These are phyloP conservation scores for Melanocharis versteri DNA, from an alignment of 2,113 vertebrate genomes.

Conservation along the genomic window DNA sequence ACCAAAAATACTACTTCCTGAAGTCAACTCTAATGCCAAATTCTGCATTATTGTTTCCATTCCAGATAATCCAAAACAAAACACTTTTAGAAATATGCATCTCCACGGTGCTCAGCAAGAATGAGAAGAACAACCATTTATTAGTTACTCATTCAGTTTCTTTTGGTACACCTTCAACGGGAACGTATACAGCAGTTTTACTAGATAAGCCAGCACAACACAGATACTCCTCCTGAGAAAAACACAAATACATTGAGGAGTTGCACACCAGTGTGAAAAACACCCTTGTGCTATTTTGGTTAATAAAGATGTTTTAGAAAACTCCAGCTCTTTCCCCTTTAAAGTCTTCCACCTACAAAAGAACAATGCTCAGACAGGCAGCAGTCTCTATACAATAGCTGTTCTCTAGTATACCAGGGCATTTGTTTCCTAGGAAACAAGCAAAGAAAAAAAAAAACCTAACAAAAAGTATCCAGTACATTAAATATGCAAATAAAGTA, in stretches of 20 bases:
- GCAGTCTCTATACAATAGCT: constrained; percentile 17
- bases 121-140: background rate
- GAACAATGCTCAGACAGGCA: constrained; percentile 43
- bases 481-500: constrained; percentile 67
- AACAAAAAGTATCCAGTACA: constrained; percentile 34
- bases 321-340: background rate
- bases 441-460: background rate
- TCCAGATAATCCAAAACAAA: background rate
- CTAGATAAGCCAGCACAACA: background rate
- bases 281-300: background rate
- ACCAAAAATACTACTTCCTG: background rate
- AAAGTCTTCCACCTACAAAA: constrained; percentile 18
- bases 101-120: background rate
- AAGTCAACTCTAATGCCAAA: background rate
- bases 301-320: constrained; percentile 25
- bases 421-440: constrained; percentile 69
- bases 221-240: background rate
- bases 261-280: background rate
- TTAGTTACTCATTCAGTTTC: background rate
- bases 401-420: background rate
- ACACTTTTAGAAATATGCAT: background rate
- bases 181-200: background rate
- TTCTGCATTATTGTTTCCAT: background rate
- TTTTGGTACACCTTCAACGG: background rate
- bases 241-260: background rate